Base-by-base conservation (phyloP, 2,888 invertebrate species). In the Acleris laterana region DNA sequence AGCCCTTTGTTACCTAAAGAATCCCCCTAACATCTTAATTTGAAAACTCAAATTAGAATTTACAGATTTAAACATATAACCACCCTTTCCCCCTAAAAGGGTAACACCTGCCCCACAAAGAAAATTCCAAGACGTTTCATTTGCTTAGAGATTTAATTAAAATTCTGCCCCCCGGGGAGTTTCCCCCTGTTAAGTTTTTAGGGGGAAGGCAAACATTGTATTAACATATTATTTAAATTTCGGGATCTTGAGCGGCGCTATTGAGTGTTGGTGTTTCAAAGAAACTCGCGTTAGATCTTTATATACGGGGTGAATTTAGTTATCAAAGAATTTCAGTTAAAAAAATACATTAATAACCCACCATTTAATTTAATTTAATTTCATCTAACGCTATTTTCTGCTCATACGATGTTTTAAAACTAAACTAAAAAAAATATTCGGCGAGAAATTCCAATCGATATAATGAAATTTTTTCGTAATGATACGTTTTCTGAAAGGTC, bases 211-310 rank as follows among this genome's bases (percentile, higher is more conserved):
- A 88, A 90, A 90, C 87, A 90, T 82, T 82, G 84, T 87, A 89
- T 90, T 90, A 87, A 85, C 89, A 91, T 91, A 89, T 87, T 89
- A 89, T 90, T 90, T 90, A 90, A 90, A 91, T 89, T 83, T 83
- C 74, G 38, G 59, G 59, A 60, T 60, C 64, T 64, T 49, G 55
- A 19, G 52, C 22, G 19, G 44, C 6, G 52, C 52, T 38, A 32
- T 42, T 28, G 32, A 53, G 32, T 44, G 25, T 19, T 25, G 48
- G 55, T 28, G 64, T 60, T 28, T 20, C 44, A 42, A 7, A 55
- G 61, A 44, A 46, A 46, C 17, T 46, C 44, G 38, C 53, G 62
- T 32, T 38, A 38, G 38, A 13, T 38, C 38, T 38, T 38, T 38
- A 38, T 13, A 1, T 11, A 38, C 9, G 13, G 38, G 38, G 13